Conservation (phyloP, 1,140 invertebrate species). For the Metopolophium dirhodum region DNA sequence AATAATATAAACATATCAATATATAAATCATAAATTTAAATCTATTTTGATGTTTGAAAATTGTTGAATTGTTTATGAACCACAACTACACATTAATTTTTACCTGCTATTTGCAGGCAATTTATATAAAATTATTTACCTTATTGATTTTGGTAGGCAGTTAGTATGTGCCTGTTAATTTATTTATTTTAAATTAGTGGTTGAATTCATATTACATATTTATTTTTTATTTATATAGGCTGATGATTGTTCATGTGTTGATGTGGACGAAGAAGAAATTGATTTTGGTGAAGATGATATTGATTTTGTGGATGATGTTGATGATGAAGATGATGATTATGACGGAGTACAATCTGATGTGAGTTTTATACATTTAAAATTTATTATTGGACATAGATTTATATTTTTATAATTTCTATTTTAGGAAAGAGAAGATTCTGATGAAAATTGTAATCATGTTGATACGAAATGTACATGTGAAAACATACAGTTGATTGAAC, state of each 20-base stretch:
- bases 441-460: constrained; percentile 56
- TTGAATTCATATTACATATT: not conserved
- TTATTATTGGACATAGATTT: constrained; percentile 14
- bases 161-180: not conserved
- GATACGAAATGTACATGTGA: constrained; percentile 56
- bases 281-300: constrained; percentile 38
- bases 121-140: not conserved
- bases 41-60: not conserved
- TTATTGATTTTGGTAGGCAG: not conserved
- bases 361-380: constrained; percentile 10
- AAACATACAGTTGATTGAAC: constrained; percentile 20
- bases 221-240: not conserved
- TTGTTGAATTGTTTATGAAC: too few species aligned
- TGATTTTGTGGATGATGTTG: constrained; percentile 33
- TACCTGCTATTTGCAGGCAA: too few species aligned
- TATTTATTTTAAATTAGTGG: not conserved
- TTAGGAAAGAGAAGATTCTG: constrained; percentile 59
- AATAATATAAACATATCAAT: not conserved
- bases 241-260: constrained; percentile 39
- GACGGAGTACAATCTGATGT: constrained; percentile 52
- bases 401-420: constrained; percentile 60
- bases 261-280: constrained; percentile 34
- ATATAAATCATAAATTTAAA: not conserved
- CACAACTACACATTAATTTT: too few species aligned
- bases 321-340: constrained; percentile 39